Conservation (phyloP, 2,113 vertebrate genomes). For the Mixornis gularis region DNA sequence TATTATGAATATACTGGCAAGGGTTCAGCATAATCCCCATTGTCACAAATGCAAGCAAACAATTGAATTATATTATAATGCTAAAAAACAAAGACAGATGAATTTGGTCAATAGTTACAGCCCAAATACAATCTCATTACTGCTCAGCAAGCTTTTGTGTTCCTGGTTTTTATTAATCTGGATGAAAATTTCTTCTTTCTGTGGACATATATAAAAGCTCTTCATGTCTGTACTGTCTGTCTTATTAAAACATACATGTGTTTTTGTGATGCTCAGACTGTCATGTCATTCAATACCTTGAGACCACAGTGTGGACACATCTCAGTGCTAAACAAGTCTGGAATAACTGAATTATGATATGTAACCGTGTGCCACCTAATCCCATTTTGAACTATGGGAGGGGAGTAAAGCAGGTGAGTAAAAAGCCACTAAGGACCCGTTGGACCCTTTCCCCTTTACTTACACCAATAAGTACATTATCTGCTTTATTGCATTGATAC, state of each 20-base stretch:
- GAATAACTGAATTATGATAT: neutral
- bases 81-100: neutral
- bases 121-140: neutral
- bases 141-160: neutral
- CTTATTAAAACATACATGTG: neutral
- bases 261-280: neutral
- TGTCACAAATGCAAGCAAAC: neutral
- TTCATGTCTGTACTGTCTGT: neutral
- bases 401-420: neutral
- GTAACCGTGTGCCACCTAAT: neutral
- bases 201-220: rapidly evolving
- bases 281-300: neutral
- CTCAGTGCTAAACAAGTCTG: neutral
- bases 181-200: neutral
- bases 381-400: neutral
- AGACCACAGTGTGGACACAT: neutral
- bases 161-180: neutral
- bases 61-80: neutral
- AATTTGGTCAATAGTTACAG: neutral
- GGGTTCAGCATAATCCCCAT: neutral
- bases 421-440: neutral
- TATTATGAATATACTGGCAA: neutral
- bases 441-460: neutral
- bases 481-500: neutral
- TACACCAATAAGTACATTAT: neutral